Evolutionary conservation across 2,113 vertebrate genomes (phyloP).

Genomic region (Callopanchax toddi): DNA sequence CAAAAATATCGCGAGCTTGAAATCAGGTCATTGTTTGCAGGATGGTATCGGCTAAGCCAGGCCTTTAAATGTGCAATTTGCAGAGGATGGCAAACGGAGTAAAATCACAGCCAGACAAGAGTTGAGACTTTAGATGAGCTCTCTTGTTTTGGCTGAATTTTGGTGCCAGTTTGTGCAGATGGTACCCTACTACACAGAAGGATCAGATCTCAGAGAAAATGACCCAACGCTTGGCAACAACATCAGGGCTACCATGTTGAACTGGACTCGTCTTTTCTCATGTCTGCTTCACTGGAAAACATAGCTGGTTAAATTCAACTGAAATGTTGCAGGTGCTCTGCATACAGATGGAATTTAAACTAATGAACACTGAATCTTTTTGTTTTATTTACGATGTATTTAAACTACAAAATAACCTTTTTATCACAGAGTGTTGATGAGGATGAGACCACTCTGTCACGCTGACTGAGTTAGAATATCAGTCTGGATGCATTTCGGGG

Average conservation of each 20-base stretch:
- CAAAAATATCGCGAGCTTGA: not conserved
- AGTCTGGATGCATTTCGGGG: no score
- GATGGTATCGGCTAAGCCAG: slow-evolving; percentile 11
- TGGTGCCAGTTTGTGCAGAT: slow-evolving; percentile 56
- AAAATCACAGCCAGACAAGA: slow-evolving; percentile 17
- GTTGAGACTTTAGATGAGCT: slow-evolving; percentile 25
- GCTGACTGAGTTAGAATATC: no score
- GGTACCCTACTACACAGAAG: slow-evolving; percentile 36
- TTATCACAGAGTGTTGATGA: no score
- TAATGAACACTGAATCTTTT: no score
- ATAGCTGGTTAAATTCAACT: not conserved
- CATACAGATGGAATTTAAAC: not conserved
- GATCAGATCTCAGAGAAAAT: slow-evolving; percentile 47
- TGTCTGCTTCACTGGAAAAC: slow-evolving; percentile 28
- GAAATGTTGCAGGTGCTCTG: not conserved
- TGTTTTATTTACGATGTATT: no score
- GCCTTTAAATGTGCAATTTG: slow-evolving; percentile 35
- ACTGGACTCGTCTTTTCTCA: slow-evolving; percentile 9
- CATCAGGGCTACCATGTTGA: slow-evolving; percentile 20
- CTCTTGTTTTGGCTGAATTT: slow-evolving; percentile 14
- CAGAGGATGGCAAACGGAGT: slow-evolving; percentile 9
- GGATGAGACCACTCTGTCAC: no score
- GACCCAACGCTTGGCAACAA: slow-evolving; percentile 51
- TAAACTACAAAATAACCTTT: no score
- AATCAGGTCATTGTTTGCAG: slow-evolving; percentile 11